Evolutionary conservation across 2,888 invertebrate genomes (phyloP).

Genomic region (Diploptera punctata): DNA sequence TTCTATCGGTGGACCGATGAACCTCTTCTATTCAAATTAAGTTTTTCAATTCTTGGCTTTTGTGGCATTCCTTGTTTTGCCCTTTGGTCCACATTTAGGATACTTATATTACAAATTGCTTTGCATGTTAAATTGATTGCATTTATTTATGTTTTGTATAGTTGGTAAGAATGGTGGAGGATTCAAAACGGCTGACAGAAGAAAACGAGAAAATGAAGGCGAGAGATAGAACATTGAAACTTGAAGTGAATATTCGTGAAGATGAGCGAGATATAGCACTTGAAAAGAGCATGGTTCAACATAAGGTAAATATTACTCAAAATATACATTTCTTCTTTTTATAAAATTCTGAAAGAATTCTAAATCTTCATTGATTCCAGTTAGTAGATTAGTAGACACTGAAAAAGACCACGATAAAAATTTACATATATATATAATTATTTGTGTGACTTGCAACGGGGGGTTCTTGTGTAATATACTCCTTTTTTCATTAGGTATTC

Average conservation of each 20-base stretch:
- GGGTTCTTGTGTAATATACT: no score
- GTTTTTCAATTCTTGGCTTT: no score
- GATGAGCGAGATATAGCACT: slow-evolving; percentile 69
- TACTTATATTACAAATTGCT: not conserved
- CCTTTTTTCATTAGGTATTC: no score
- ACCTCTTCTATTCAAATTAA: no score
- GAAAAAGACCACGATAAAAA: no score
- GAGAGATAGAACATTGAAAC: slow-evolving; percentile 58
- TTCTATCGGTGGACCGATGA: no score
- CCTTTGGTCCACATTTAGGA: not conserved
- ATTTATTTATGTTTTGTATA: slow-evolving; percentile 28
- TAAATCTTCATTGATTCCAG: not conserved
- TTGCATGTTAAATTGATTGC: slow-evolving; percentile 1
- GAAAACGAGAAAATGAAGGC: slow-evolving; percentile 72
- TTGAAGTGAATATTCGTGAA: slow-evolving; percentile 64
- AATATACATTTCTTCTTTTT: not conserved
- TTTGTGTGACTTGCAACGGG: not conserved
- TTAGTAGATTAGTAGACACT: not conserved
- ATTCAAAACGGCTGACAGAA: slow-evolving; percentile 67
- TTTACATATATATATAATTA: no score
- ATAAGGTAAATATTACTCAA: slow-evolving; percentile 56
- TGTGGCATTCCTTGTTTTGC: no score
- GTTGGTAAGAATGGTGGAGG: slow-evolving; percentile 68
- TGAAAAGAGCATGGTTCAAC: slow-evolving; percentile 66
- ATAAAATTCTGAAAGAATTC: not conserved